Base-by-base conservation (phyloP, 2,888 invertebrate species). In the Orthosia gothica region DNA sequence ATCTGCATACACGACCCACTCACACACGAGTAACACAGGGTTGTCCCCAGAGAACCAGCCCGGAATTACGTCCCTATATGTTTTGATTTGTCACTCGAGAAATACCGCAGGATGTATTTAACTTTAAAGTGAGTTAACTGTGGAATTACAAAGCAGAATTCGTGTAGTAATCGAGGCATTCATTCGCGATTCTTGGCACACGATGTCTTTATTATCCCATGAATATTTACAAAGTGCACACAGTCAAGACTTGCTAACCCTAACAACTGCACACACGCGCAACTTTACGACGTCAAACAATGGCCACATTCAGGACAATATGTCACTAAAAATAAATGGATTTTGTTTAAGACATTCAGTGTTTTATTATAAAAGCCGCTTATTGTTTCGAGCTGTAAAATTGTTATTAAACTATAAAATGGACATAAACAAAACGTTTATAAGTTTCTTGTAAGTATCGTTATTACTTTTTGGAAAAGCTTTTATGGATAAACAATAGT, bases 231-330 rank as follows among this genome's bases (percentile, higher is more conserved):
- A 67, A 74, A 81, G 16, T 69, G 68, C 76, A 85, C 72, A 76
- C 74, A 79, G 70, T 73, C 70, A 72, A 58, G 63, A 67, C 52
- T 79, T 85, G 89, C 72, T 87, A 91, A 87, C 92, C 92, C 93
- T 92, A 76, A 87, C 83, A 81, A 61, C 69, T 81, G 85, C 87
- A 87, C 87, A 89, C 90, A 89, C 84, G 88, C 85, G 81, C 87
- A 84, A 82, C 83, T 90, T 91, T 90, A 90, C 89, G 82, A 87
- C 85, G 86, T 87, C 88, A 89, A 92, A 95, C 94, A 95, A 93
- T 93, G 91, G 82, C 87, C 83, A 91, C 90, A 92, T 93, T 92
- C 90, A 91, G 92, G 88, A 94, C 91, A 94, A 93, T 92, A 91
- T 92, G 92, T 91, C 90, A 91, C 91, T 91, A 92, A 93, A 93